Conservation (phyloP, 2,797 vertebrate genomes). For the Coendou prehensilis region DNA sequence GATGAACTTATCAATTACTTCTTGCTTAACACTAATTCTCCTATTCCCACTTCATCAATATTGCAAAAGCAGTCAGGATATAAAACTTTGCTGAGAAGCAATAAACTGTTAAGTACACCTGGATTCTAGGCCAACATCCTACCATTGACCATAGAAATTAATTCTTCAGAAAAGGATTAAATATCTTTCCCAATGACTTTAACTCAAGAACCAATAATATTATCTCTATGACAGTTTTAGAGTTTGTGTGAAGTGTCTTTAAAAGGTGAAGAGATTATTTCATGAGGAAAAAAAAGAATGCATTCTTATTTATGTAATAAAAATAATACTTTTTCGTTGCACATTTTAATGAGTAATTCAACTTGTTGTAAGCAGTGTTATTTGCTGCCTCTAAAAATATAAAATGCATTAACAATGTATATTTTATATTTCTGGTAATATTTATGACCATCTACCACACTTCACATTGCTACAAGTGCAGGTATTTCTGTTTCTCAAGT, state of each 20-base stretch:
- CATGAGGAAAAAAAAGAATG: background rate
- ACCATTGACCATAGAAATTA: background rate
- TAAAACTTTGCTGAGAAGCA: background rate
- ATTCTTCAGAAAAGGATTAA: background rate
- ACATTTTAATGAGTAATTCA: background rate
- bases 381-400: constrained; percentile 36
- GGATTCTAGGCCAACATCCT: background rate
- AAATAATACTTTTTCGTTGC: constrained; percentile 27
- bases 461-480: constrained; percentile 53
- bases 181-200: background rate
- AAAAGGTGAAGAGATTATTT: constrained; percentile 46
- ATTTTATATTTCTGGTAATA: constrained; percentile 51
- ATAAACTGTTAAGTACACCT: background rate
- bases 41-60: background rate
- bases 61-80: background rate
- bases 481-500: constrained; percentile 70
- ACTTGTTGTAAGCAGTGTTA: background rate
- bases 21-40: background rate
- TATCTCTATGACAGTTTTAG: background rate
- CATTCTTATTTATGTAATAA: background rate
- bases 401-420: background rate
- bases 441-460: background rate
- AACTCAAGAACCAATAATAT: background rate
- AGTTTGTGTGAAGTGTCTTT: background rate
- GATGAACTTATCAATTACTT: background rate